Conservation (phyloP, 2,113 vertebrate genomes). For the Toxotes jaculatrix region DNA sequence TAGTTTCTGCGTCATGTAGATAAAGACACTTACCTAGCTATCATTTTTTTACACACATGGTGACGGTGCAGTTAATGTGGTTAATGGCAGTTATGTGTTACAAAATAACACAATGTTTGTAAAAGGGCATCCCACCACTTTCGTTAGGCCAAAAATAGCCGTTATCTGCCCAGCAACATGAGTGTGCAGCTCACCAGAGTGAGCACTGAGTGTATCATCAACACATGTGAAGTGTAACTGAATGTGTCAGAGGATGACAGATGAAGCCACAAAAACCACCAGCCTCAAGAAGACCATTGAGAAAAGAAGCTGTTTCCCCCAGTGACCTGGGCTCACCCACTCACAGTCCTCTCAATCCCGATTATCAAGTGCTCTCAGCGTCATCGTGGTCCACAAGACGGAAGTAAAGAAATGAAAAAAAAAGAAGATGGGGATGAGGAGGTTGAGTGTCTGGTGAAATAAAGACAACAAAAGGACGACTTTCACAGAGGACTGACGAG, state of each 20-base stretch:
- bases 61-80: not conserved
- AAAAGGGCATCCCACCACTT: conserved; percentile 19
- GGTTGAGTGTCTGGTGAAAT: conserved; percentile 24
- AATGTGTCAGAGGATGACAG: conserved; percentile 68
- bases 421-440: conserved; percentile 43
- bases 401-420: conserved; percentile 35
- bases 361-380: conserved; percentile 65
- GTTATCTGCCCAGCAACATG: conserved; percentile 75
- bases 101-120: conserved; percentile 1
- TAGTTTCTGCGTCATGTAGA: not conserved
- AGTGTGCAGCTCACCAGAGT: conserved; percentile 51
- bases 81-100: conserved; percentile 1
- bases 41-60: not conserved
- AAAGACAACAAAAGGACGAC: conserved; percentile 19
- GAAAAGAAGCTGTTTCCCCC: conserved; percentile 32
- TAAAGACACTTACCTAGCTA: not conserved
- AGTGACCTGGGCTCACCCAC: conserved; percentile 64
- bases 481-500: conserved; percentile 55
- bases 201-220: conserved; percentile 28
- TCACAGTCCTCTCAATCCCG: conserved; percentile 18
- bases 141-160: conserved; percentile 72
- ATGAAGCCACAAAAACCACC: conserved; percentile 65
- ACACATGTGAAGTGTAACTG: conserved; percentile 58
- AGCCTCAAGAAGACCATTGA: conserved; percentile 50
- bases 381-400: conserved; percentile 9